Base-by-base conservation (phyloP, 2,888 invertebrate genomes). In the Drosophila algonquin region DNA sequence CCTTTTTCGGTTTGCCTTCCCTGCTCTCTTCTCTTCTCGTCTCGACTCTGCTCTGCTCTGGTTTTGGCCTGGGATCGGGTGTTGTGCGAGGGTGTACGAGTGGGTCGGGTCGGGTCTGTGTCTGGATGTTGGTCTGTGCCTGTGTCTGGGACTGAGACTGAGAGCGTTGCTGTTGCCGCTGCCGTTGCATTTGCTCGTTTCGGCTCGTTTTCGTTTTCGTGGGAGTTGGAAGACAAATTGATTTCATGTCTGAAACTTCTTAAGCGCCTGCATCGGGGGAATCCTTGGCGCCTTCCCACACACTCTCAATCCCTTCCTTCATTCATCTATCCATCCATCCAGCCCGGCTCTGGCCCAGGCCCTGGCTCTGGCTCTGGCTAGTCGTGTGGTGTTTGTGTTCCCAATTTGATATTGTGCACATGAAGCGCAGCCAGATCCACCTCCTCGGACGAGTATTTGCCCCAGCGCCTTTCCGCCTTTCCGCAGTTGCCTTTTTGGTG, bases 231-330 rank as follows among this genome's bases (percentile, higher is more conserved):
- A 89, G 87, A 89, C 89, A 89, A 89, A 89, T 89, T 89, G 89
- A 89, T 89, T 89, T 89, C 89, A 89, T 89, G 89, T 81, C 85
- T 82, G 83, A 81, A 81, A 87, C 87, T 85, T 85, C 86, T 85
- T 87, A 85, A 85, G 86, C 85, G 86, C 77, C 69, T 74, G 80
- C 79, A 84, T 70, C 82, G 80, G 60, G 87, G 82, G 87, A 79
- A 75, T 82, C 74, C 83, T 81, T 80, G 75, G 59, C 57, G 57
- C 60, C 67, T 59, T 65, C 14, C 40, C 40, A 46, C 55, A 30
- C 46, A 5, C 16, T 16, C 27, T 54, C 62, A 68, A 6, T 59
- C 63, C 32, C 53, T 76, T 60, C 54, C 53, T 74, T 60, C 54
- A 14, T 16, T 51, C 48, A 35, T 70, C 45, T 44, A 27, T 61